A percentile compares a stretch with the other conserved stretches of the same genome.
Conservation (phyloP, 2,113 vertebrate genomes). For the Loxodonta africana region DNA sequence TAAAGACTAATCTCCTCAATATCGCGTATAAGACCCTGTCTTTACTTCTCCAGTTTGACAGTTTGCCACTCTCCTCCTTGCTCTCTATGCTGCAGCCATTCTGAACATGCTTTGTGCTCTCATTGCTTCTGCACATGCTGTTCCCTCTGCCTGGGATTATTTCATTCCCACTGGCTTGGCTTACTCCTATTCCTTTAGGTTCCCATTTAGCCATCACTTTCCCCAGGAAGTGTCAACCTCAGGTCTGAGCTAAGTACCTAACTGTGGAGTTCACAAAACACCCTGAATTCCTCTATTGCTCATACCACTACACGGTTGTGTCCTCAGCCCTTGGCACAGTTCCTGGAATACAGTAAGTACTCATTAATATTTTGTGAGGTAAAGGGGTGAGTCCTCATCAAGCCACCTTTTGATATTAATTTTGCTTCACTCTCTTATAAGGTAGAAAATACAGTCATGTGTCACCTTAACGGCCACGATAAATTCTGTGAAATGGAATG, state of each 20-base stretch:
- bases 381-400: constrained; percentile 46
- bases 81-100: background rate
- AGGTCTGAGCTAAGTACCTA: background rate
- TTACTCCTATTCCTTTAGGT: background rate
- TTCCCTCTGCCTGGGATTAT: background rate
- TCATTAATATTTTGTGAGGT: constrained; percentile 36
- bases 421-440: constrained; percentile 35
- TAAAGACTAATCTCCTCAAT: background rate
- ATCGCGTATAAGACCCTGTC: background rate
- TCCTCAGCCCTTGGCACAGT: background rate
- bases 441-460: background rate
- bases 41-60: background rate
- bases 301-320: background rate
- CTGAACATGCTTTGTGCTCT: background rate
- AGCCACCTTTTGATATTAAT: constrained; percentile 17
- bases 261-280: background rate
- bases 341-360: constrained; percentile 26
- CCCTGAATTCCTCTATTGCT: constrained; percentile 31
- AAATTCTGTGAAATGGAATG: background rate
- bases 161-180: constrained; percentile 1
- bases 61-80: background rate
- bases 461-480: background rate
- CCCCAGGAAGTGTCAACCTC: background rate
- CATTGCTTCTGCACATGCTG: background rate
- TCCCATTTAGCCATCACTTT: background rate